These are phyloP conservation scores for Lysandra coridon DNA, from an alignment of 2,888 invertebrate species.

Conservation along the genomic window DNA sequence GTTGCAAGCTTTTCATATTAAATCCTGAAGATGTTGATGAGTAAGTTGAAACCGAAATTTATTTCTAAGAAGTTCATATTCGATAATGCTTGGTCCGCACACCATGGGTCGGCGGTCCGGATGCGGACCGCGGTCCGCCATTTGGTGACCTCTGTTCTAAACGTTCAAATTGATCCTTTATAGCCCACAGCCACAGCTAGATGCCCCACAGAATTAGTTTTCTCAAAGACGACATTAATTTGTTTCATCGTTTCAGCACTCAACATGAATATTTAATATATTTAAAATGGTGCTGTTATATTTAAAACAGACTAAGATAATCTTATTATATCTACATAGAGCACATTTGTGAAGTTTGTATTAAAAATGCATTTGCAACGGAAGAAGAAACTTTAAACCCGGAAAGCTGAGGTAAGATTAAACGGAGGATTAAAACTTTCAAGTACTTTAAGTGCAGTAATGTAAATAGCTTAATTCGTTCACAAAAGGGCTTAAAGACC, in stretches of 20 bases:
- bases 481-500: not conserved
- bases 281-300: not conserved
- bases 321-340: not conserved
- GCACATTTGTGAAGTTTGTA: not conserved
- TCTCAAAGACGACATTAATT: not conserved
- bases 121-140: too few relatives aligned
- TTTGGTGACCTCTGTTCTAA: too few relatives aligned
- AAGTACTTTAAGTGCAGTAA: not conserved
- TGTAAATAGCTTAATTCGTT: not conserved
- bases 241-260: not conserved
- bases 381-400: not conserved
- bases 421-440: constrained; percentile 6
- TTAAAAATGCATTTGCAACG: not conserved
- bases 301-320: not conserved
- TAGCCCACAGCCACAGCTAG: too few relatives aligned
- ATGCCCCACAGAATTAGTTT: too few relatives aligned
- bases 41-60: too few relatives aligned
- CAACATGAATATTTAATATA: not conserved
- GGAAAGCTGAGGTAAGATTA: constrained; percentile 1
- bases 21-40: too few relatives aligned
- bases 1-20: too few relatives aligned
- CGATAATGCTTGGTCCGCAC: too few relatives aligned
- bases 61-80: too few relatives aligned
- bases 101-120: too few relatives aligned
- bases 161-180: too few relatives aligned